Base-by-base conservation (phyloP, 2,888 invertebrate genomes). In the Sphaeridia pumilis region DNA sequence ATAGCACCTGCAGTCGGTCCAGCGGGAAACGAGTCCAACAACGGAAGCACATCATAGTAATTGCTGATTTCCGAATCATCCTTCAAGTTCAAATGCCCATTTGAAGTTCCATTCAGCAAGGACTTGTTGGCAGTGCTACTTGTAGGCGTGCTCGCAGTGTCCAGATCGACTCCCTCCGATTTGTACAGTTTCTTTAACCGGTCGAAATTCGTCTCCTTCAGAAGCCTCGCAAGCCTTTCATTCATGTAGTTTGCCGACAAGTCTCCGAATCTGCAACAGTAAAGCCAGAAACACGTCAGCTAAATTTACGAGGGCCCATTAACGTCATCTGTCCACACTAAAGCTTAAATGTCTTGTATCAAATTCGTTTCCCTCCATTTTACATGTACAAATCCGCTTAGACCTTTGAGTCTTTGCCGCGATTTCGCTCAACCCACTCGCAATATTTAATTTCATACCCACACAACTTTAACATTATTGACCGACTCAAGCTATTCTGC, bases 251-350 rank as follows among this genome's bases (percentile, higher is more conserved):
- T 64, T 25, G 56, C 59, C 25, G 62, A 52, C 48, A 64, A 49
- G 47, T 64, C 64, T 51, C 60, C 64, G 57, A 62, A 64, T 47
- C 61, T 64, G 34, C n/a, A n/a, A n/a, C n/a, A n/a, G n/a, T n/a
- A n/a, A n/a, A n/a, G n/a, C n/a, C n/a, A n/a, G n/a, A n/a, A n/a
- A n/a, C n/a, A n/a, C n/a, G n/a, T n/a, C n/a, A n/a, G n/a, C n/a
- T n/a, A n/a, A n/a, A n/a, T n/a, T n/a, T n/a, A n/a, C n/a, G n/a
- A n/a, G n/a, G n/a, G n/a, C n/a, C n/a, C n/a, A n/a, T n/a, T n/a
- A n/a, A n/a, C n/a, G n/a, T n/a, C n/a, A n/a, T n/a, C n/a, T n/a
- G n/a, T n/a, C n/a, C n/a, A n/a, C n/a, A n/a, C n/a, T n/a, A n/a
- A n/a, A n/a, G n/a, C n/a, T n/a, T n/a, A n/a, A n/a, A n/a, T n/a